Conservation (phyloP, 2,888 invertebrate species). For the Entomobrya multifasciata region DNA sequence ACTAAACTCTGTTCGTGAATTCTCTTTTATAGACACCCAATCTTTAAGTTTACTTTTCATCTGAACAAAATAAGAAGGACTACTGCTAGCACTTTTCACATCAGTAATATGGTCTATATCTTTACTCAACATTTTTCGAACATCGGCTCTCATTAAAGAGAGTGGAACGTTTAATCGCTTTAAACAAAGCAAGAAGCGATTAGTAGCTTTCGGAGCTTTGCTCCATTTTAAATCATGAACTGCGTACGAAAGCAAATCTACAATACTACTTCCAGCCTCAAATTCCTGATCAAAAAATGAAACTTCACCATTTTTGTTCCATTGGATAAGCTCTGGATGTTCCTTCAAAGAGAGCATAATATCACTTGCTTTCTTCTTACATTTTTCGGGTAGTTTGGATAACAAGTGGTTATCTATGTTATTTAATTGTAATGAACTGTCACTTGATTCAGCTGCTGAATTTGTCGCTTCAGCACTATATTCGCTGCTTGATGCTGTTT, state of each 20-base stretch:
- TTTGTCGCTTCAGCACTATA: too few relatives aligned
- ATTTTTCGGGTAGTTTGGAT: conserved; percentile 29
- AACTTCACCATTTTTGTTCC: conserved; percentile 56
- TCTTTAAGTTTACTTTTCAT: conserved; percentile 6
- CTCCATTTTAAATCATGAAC: conserved; percentile 53
- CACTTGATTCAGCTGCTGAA: too few relatives aligned
- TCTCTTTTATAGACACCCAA: neutral
- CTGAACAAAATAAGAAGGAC: neutral
- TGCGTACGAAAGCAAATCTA: conserved; percentile 52
- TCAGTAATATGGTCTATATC: neutral
- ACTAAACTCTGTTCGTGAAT: neutral
- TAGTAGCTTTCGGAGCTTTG: conserved; percentile 51
- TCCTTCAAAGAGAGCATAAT: conserved; percentile 43
- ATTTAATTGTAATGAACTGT: neutral
- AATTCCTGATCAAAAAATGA: conserved; percentile 48
- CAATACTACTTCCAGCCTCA: conserved; percentile 35
- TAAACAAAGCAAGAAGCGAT: conserved; percentile 52
- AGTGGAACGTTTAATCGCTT: conserved; percentile 59
- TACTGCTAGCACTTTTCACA: conserved; percentile 15
- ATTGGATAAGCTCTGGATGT: conserved; percentile 46
- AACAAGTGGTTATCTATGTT: neutral
- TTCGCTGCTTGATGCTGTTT: too few relatives aligned
- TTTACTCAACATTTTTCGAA: neutral
- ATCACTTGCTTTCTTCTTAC: neutral
- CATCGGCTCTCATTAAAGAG: neutral